Evolutionary conservation across 1,140 invertebrate species (phyloP).

Genomic region (Dreissena polymorpha): DNA sequence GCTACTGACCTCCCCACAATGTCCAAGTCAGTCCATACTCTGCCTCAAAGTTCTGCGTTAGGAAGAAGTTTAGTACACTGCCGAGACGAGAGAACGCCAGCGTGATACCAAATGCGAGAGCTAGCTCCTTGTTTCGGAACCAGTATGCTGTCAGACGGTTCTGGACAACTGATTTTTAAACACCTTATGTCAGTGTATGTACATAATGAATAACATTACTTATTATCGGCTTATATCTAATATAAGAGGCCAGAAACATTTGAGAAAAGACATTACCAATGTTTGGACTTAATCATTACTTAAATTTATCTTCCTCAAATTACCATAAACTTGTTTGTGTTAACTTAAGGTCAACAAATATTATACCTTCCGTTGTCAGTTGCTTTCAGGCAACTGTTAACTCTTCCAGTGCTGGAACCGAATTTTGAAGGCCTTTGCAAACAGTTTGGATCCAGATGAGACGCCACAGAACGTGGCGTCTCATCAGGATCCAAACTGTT

Average conservation of each 20-base stretch:
- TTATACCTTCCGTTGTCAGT: too few species aligned
- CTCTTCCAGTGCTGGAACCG: too few species aligned
- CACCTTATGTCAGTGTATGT: neutral
- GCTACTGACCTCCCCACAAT: conserved; percentile 78
- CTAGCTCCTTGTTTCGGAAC: conserved; percentile 80
- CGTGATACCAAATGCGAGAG: conserved; percentile 80
- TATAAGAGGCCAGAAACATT: too few species aligned
- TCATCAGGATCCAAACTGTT: too few species aligned
- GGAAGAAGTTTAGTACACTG: conserved; percentile 80
- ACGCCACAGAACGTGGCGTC: too few species aligned
- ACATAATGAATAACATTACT: neutral
- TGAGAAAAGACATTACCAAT: too few species aligned
- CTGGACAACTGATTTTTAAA: conserved; percentile 77
- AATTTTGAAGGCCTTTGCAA: too few species aligned
- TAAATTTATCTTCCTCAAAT: neutral
- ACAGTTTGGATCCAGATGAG: too few species aligned
- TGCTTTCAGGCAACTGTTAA: too few species aligned
- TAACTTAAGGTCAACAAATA: too few species aligned
- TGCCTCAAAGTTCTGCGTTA: conserved; percentile 76
- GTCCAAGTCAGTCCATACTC: conserved; percentile 77
- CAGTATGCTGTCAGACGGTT: conserved; percentile 79
- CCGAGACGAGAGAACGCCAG: conserved; percentile 79
- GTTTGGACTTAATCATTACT: too few species aligned
- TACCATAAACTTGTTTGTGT: neutral
- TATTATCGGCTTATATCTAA: too few species aligned